Evolutionary conservation across 2,113 vertebrate genomes (phyloP).

Genomic region (Poeciliopsis turrubarensis): DNA sequence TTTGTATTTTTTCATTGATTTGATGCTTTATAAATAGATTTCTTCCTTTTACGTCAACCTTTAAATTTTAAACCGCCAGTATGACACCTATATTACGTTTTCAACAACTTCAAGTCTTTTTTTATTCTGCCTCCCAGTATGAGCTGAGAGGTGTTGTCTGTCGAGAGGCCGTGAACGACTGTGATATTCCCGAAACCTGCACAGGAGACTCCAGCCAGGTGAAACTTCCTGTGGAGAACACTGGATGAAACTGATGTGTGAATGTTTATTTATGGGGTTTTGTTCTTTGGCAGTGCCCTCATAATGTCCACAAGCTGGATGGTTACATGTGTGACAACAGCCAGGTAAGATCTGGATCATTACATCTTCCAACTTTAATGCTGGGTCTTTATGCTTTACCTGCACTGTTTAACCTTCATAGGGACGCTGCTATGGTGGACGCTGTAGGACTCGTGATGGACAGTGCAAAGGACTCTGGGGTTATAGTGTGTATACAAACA

Average conservation of each 20-base stretch:
- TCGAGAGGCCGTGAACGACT: slow-evolving; percentile 91
- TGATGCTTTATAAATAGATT: not conserved
- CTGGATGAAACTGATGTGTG: not conserved
- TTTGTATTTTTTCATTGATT: not conserved
- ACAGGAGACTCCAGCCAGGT: slow-evolving; percentile 97
- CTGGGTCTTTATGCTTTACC: not conserved
- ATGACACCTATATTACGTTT: not conserved
- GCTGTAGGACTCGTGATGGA: slow-evolving; percentile 90
- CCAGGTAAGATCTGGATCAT: slow-evolving; percentile 79
- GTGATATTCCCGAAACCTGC: slow-evolving; percentile 93
- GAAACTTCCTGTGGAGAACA: not conserved
- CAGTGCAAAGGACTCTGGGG: slow-evolving; percentile 92
- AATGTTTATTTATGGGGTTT: not conserved
- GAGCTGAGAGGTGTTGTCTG: slow-evolving; percentile 89
- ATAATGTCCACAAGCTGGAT: slow-evolving; percentile 93
- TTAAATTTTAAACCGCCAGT: not conserved
- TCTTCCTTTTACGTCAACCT: too few species aligned
- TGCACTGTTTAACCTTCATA: slow-evolving; percentile 44
- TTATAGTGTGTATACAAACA: slow-evolving; percentile 78
- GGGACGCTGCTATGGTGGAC: slow-evolving; percentile 92
- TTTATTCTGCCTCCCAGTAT: slow-evolving; percentile 76
- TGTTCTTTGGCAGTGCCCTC: slow-evolving; percentile 83
- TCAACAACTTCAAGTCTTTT: not conserved
- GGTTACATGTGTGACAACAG: slow-evolving; percentile 90
- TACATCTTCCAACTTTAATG: not conserved